These are phyloP conservation scores for Melanotus villosus DNA, from an alignment of 2,888 invertebrate genomes.

Conservation along the genomic window DNA sequence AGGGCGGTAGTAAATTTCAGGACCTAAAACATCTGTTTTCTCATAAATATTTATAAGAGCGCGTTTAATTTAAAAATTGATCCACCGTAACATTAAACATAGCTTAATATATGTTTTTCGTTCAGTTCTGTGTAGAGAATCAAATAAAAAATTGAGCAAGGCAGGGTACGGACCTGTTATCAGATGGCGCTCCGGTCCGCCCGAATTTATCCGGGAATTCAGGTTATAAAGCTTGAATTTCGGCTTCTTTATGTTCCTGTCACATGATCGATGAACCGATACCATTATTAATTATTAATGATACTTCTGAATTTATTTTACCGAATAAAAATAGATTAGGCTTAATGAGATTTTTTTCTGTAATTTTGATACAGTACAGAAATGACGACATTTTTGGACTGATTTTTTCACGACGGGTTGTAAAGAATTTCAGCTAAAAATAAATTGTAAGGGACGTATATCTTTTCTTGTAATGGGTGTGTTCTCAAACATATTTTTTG, in stretches of 20 bases:
- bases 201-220: constrained; percentile 24
- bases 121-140: background rate
- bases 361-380: too few species aligned
- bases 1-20: background rate
- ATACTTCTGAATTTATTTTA: too few species aligned
- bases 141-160: background rate
- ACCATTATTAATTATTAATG: too few species aligned
- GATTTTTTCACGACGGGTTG: too few species aligned
- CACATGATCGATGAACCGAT: background rate
- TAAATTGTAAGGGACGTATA: too few species aligned
- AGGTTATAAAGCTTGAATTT: background rate
- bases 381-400: too few species aligned
- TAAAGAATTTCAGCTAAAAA: too few species aligned
- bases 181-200: constrained; percentile 29
- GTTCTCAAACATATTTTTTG: too few species aligned
- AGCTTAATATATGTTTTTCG: background rate
- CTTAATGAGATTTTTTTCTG: too few species aligned
- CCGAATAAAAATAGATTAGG: too few species aligned
- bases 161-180: constrained; percentile 5
- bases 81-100: background rate
- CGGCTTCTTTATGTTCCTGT: background rate
- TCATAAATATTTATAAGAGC: constrained; percentile 11
- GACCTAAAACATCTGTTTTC: background rate
- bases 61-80: background rate
- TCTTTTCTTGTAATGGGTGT: too few species aligned